These are phyloP conservation scores for Melinopterus prodromus DNA, from an alignment of 2,888 invertebrate species.

Conservation along the genomic window DNA sequence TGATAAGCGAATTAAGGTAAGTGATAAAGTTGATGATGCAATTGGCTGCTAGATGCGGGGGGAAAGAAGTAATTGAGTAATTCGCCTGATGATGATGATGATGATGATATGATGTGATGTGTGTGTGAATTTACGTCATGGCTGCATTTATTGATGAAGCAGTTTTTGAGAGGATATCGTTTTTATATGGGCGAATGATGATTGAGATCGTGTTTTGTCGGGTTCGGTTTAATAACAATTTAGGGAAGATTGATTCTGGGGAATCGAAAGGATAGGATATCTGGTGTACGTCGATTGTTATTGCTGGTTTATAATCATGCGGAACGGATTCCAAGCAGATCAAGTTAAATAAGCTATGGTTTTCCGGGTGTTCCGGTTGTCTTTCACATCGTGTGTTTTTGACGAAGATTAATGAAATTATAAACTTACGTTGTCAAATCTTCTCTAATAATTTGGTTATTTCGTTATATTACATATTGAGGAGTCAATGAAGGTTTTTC, in stretches of 20 bases:
- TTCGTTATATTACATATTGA: no score
- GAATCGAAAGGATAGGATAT: not conserved
- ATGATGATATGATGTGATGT: not conserved
- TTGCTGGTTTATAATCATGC: no score
- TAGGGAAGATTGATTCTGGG: not conserved
- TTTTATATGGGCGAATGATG: not conserved
- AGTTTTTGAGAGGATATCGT: not conserved
- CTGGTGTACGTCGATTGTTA: not conserved
- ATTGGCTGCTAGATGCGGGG: not conserved
- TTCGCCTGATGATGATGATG: not conserved
- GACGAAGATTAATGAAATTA: no score
- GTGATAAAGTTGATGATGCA: slow-evolving; percentile 40
- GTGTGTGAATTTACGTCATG: not conserved
- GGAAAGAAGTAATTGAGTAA: not conserved
- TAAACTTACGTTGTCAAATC: no score
- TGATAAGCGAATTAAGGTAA: slow-evolving; percentile 85
- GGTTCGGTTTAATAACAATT: not conserved
- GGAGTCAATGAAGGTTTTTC: no score
- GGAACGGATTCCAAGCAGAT: no score
- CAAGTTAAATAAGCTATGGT: no score
- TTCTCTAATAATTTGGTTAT: no score
- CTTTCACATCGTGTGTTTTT: no score
- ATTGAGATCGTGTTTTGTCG: not conserved
- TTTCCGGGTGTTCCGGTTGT: no score
- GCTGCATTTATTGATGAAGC: not conserved